Conservation (phyloP, 1,140 invertebrate genomes). For the Panulirus ornatus region DNA sequence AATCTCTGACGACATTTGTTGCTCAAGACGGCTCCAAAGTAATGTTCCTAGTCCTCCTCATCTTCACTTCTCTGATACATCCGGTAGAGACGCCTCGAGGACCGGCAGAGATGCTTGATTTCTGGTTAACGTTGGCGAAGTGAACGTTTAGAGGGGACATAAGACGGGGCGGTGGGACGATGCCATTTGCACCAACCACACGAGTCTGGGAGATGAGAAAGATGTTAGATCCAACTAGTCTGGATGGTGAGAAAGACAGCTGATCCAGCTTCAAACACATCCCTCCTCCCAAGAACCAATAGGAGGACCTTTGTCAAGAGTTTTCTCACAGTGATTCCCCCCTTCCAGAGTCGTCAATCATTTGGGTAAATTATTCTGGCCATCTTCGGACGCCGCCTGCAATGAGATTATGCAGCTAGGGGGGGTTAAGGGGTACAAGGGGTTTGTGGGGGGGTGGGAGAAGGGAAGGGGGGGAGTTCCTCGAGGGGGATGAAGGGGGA, state of each 20-base stretch:
- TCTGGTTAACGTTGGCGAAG: conserved; percentile 2
- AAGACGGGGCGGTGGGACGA: conserved; percentile 14
- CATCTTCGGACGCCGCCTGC: conserved; percentile 37
- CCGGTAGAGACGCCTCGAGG: background rate
- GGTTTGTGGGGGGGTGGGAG: background rate
- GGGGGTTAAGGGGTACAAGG: conserved; percentile 2
- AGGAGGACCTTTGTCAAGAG: background rate
- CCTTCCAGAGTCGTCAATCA: conserved; percentile 14
- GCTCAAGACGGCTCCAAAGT: too few relatives aligned
- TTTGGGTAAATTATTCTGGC: conserved; percentile 45
- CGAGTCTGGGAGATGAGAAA: conserved; percentile 1
- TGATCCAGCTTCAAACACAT: background rate
- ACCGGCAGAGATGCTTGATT: background rate
- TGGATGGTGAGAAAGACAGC: too few relatives aligned
- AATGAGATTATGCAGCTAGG: conserved; percentile 48
- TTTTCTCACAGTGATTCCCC: background rate
- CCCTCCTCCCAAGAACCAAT: too few relatives aligned
- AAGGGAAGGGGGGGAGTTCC: background rate
- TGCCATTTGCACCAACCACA: conserved; percentile 16
- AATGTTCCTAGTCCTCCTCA: too few relatives aligned
- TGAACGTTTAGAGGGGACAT: background rate
- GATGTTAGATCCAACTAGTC: background rate
- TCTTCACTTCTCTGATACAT: background rate
- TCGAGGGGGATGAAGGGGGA: background rate
- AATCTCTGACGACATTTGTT: too few relatives aligned